Evolutionary conservation across 2,113 vertebrate genomes (phyloP).

Genomic region (Ellobius talpinus): DNA sequence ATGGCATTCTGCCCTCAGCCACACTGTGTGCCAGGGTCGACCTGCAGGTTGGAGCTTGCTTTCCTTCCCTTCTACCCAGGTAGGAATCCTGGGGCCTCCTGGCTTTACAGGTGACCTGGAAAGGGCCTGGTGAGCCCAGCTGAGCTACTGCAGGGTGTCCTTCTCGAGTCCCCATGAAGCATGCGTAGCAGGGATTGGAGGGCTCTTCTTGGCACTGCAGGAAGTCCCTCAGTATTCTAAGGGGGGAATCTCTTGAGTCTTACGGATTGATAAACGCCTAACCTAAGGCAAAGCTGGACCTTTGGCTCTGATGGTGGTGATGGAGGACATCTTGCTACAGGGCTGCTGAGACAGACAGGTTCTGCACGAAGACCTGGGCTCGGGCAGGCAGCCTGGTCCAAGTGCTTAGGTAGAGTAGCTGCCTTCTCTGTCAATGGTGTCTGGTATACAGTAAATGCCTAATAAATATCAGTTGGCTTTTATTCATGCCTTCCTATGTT

Average conservation of each 20-base stretch:
- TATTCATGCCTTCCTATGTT: neutral
- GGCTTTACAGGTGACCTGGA: neutral
- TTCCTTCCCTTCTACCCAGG: neutral
- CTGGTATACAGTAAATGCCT: neutral
- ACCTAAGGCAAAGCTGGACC: neutral
- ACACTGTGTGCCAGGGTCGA: constrained; percentile 17
- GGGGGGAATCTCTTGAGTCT: neutral
- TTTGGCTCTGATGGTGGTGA: neutral
- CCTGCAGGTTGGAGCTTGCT: constrained; percentile 55
- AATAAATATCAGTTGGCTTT: neutral
- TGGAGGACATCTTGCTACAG: neutral
- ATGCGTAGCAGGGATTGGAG: neutral
- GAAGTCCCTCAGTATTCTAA: neutral
- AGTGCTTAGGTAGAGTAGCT: neutral
- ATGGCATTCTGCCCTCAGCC: constrained; percentile 44
- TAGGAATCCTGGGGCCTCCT: neutral
- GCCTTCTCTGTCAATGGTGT: neutral
- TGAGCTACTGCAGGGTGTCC: neutral
- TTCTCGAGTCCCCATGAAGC: neutral
- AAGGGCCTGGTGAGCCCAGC: neutral
- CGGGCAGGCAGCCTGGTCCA: neutral
- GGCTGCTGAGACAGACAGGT: neutral
- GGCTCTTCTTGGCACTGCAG: neutral
- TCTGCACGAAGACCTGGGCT: neutral
- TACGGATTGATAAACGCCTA: neutral